Base-by-base conservation (phyloP, 1,140 invertebrate genomes). In the Drosophila mayri region DNA sequence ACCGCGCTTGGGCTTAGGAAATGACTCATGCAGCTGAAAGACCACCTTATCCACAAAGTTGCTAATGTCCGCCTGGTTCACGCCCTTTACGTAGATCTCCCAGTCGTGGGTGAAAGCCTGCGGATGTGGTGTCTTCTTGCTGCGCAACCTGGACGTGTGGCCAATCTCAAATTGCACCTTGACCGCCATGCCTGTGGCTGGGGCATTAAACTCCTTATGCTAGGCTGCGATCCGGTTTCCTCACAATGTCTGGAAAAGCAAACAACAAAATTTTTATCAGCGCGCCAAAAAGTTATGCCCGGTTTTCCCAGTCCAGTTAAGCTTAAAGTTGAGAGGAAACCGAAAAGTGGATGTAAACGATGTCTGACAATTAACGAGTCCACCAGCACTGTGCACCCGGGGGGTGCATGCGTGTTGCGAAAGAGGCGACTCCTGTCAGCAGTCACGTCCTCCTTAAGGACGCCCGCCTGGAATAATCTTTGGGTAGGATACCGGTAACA, bases 71-170 rank as follows among this genome's bases (percentile, higher is more conserved):
- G 95, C 95, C 74, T 96, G 95, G 83, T 98, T 97, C 75, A 95
- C 95, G 63, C 98, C 98, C 58, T 96, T 94, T 6, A 99, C 97
- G 94, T 97, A 99, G n/a, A 99, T 96, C 93, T 98, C 97, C 98
- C 98, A 99, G 92, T 99, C 98, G 94, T 99, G 98, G 75, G 98
- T 99, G 87, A 97, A 99, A 16, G 97, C 98, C 93, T 98, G 96
- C 18, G 95, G 94, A 62, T 88, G 79, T 28, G 74, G 73, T 10
- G 97, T 98, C 68, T 94, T 95, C 90, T 97, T 96, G 18, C 95
- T 95, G 82, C 96, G 95, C 71, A 98, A 93, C 52, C 95, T 95
- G 70, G 98, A 97, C 90, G 95, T 95, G 93, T 99, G 98, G 38
- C 98, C 98, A 92, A 99, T 96, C 94, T 99, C 98, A 87, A 99